phyloP scores from a whole-genome alignment of 2,797 vertebrate species.

The Myotis planiceps region DNA sequence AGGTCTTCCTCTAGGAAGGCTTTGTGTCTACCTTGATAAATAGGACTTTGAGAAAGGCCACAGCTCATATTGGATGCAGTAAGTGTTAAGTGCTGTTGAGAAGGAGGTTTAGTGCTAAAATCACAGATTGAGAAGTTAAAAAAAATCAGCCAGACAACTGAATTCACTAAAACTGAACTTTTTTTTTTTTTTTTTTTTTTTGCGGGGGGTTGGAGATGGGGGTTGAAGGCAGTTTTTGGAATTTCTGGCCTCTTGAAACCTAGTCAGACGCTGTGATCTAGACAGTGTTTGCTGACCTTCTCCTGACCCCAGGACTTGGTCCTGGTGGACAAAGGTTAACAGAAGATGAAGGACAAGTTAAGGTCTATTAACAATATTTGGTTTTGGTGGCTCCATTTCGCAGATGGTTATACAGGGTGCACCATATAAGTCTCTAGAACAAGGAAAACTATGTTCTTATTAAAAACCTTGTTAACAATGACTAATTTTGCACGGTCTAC shows the following conservation, averaged over 20 bases:
- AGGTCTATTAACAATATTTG: neutral
- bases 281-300: neutral
- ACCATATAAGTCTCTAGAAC: neutral
- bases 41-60: neutral
- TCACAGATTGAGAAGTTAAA: neutral
- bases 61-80: neutral
- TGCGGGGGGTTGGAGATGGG: rapidly evolving
- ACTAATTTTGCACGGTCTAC: neutral
- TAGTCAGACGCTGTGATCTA: neutral
- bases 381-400: neutral
- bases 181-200: too few relatives aligned
- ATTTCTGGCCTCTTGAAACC: neutral
- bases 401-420: neutral
- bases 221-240: neutral
- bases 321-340: neutral
- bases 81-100: neutral
- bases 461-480: neutral
- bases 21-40: neutral
- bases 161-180: neutral
- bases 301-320: neutral
- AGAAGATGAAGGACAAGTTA: neutral
- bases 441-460: neutral
- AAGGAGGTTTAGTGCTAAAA: neutral
- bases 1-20: neutral
- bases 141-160: neutral